Evolutionary conservation across 2,888 invertebrate genomes (phyloP).

Genomic region (Altica lythri): DNA sequence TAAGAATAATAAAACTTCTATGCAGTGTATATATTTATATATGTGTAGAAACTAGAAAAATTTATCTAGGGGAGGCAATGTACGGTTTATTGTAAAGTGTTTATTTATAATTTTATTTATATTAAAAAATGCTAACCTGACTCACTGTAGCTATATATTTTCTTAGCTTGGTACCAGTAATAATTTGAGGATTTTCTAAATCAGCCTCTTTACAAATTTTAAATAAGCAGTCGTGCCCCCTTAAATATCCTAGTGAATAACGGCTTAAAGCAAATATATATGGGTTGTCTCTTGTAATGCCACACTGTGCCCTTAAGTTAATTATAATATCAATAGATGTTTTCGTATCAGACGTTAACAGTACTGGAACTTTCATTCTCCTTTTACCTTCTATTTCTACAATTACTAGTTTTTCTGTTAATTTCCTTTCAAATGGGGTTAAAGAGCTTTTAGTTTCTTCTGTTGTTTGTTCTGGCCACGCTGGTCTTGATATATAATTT

Average conservation of each 20-base stretch:
- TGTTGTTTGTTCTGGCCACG: constrained; percentile 13
- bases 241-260: constrained; percentile 11
- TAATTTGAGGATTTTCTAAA: constrained; percentile 21
- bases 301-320: neutral
- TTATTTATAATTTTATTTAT: too few species aligned
- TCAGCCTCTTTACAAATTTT: constrained; percentile 24
- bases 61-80: too few species aligned
- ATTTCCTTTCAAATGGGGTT: constrained; percentile 15
- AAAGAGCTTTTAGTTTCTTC: constrained; percentile 8
- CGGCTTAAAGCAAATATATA: constrained; percentile 32
- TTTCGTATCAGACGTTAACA: neutral
- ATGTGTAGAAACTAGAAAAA: too few species aligned
- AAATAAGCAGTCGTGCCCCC: constrained; percentile 28
- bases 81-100: too few species aligned
- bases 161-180: constrained; percentile 35
- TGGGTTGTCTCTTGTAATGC: constrained; percentile 24
- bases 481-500: constrained; percentile 14
- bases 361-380: constrained; percentile 4
- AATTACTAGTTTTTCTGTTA: neutral
- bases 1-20: too few species aligned
- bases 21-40: too few species aligned
- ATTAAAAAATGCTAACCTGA: too few species aligned
- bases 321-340: neutral
- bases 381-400: constrained; percentile 3
- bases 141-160: constrained; percentile 41